Conservation (phyloP, 2,113 vertebrate species). For the Empidonax traillii region DNA sequence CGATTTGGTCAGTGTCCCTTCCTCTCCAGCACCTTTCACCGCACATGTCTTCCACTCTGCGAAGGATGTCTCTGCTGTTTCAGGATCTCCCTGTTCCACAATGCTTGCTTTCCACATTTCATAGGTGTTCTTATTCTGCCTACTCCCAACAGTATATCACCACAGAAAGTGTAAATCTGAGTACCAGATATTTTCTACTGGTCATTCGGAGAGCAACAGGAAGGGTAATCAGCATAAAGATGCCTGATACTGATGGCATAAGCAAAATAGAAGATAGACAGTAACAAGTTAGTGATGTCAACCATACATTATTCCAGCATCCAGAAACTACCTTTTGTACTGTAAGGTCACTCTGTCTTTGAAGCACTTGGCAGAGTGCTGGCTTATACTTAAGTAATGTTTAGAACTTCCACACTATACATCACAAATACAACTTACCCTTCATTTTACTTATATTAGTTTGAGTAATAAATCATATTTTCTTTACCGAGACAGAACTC, state of each 20-base stretch:
- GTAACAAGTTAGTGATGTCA: not conserved
- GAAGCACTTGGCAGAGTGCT: not conserved
- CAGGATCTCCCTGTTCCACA: no score
- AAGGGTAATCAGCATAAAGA: not conserved
- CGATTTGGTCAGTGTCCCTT: no score
- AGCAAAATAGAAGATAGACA: not conserved
- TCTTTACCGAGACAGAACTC: slow-evolving; percentile 31
- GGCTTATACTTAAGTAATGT: not conserved
- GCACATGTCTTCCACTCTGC: no score
- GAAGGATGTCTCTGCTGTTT: no score
- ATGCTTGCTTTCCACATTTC: no score
- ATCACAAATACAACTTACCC: slow-evolving; percentile 14
- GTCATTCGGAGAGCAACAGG: not conserved
- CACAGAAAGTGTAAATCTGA: not conserved
- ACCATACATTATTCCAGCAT: not conserved
- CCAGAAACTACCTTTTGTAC: not conserved
- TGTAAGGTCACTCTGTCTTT: not conserved
- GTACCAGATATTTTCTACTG: not conserved
- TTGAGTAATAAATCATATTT: slow-evolving; percentile 53
- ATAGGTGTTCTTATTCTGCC: no score
- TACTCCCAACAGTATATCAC: not conserved
- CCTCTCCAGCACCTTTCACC: no score
- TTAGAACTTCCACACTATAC: not conserved
- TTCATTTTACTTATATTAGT: slow-evolving; percentile 43
- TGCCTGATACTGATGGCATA: not conserved